phyloP scores from a whole-genome alignment of 2,113 vertebrate genomes.

The Archocentrus centrarchus region DNA sequence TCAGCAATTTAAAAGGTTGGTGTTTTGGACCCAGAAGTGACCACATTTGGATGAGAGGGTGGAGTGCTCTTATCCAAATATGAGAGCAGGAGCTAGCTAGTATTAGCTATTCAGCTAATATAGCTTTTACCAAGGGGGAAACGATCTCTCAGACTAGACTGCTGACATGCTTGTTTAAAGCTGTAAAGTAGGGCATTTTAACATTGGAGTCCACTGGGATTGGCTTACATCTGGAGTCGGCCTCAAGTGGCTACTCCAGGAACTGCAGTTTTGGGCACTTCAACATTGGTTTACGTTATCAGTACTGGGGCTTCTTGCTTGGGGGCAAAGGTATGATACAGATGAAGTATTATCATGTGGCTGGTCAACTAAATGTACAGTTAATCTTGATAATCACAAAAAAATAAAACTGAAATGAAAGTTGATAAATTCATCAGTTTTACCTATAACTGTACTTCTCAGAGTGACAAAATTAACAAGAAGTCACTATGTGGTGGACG shows the following conservation, averaged over 20 bases:
- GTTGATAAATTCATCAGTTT: not conserved
- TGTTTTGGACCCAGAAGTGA: not conserved
- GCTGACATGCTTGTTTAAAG: not conserved
- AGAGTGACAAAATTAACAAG: not conserved
- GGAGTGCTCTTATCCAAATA: not conserved
- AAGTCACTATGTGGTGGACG: not conserved
- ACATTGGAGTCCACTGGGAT: not conserved
- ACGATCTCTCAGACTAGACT: not conserved
- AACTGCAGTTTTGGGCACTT: not conserved
- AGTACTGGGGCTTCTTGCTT: not conserved
- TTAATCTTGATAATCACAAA: not conserved
- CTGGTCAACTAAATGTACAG: not conserved
- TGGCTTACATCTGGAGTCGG: not conserved
- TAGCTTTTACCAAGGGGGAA: not conserved
- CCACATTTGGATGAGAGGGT: not conserved
- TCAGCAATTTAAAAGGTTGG: not conserved
- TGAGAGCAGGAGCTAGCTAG: no score
- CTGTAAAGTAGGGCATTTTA: not conserved
- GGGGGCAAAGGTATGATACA: not conserved
- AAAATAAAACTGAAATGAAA: not conserved
- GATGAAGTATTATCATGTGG: not conserved
- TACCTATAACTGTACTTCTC: not conserved
- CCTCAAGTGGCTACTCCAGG: not conserved
- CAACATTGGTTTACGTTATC: not conserved
- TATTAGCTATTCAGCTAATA: not conserved